Conservation (phyloP, 2,797 vertebrate species). For the Bradypus variegatus region DNA sequence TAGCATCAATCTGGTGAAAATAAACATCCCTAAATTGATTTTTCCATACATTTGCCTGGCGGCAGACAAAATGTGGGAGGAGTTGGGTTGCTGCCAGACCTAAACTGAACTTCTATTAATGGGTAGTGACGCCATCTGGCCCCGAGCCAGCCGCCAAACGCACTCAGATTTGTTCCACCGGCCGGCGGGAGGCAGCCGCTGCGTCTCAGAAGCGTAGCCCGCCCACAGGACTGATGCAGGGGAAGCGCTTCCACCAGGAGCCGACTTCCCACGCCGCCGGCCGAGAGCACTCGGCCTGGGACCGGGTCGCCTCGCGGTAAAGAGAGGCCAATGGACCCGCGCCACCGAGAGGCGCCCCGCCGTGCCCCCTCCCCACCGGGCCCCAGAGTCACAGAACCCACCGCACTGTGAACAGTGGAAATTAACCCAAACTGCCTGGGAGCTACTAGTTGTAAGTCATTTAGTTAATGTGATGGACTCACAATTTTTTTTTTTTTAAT, state of each 20-base stretch:
- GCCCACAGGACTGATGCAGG: neutral
- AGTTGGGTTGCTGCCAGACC: conserved; percentile 50
- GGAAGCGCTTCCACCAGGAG: neutral
- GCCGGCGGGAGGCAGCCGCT: conserved; percentile 32
- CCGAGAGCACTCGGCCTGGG: neutral
- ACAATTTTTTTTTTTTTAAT: neutral
- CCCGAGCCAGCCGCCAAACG: conserved; percentile 43
- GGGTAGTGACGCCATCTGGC: conserved; percentile 65
- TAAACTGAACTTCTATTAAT: conserved; percentile 67
- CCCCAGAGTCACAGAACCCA: neutral
- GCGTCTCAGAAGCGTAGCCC: neutral
- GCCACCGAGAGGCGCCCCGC: too few species aligned
- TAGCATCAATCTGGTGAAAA: conserved; percentile 48
- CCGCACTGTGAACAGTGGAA: neutral
- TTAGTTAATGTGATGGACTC: neutral
- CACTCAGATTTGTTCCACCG: conserved; percentile 33
- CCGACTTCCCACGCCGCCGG: neutral
- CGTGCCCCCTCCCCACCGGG: too few species aligned
- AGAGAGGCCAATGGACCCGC: neutral
- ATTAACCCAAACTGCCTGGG: neutral
- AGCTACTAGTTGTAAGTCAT: neutral
- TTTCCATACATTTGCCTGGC: conserved; percentile 54
- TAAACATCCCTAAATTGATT: conserved; percentile 47
- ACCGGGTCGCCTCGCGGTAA: neutral
- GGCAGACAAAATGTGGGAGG: conserved; percentile 13